Evolutionary conservation across 2,888 invertebrate species (phyloP).

Genomic region (Tachina lurida): DNA sequence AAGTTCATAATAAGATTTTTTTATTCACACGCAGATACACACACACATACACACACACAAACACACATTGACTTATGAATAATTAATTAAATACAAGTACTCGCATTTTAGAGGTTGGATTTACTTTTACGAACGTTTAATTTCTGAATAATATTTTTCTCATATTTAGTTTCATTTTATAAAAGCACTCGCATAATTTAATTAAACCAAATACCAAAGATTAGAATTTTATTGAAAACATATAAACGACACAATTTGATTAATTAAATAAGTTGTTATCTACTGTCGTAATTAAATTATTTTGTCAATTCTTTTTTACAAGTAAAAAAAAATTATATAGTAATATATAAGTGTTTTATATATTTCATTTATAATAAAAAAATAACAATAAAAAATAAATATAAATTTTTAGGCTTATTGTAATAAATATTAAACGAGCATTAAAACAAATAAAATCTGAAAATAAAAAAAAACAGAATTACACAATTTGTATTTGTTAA

Average conservation of each 20-base stretch:
- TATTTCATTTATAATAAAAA: constrained; percentile 34
- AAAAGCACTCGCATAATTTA: constrained; percentile 61
- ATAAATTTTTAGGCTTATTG: constrained; percentile 46
- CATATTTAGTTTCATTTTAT: background rate
- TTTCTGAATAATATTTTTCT: background rate
- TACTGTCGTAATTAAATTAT: constrained; percentile 58
- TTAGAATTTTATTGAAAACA: constrained; percentile 53
- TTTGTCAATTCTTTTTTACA: constrained; percentile 67
- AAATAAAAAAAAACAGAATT: constrained; percentile 1
- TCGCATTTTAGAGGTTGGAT: constrained; percentile 57
- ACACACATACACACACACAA: no score
- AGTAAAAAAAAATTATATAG: constrained; percentile 28
- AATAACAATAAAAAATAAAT: constrained; percentile 26
- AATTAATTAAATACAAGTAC: constrained; percentile 44
- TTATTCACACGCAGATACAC: background rate
- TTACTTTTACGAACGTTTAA: background rate
- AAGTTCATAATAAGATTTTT: constrained; percentile 31
- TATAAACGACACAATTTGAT: constrained; percentile 51
- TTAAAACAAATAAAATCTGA: constrained; percentile 18
- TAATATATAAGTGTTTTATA: constrained; percentile 54
- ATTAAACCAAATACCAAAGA: constrained; percentile 68
- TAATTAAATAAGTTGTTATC: constrained; percentile 60
- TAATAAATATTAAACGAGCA: constrained; percentile 39
- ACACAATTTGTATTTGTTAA: constrained; percentile 59
- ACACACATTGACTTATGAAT: constrained; percentile 20